These are phyloP conservation scores for Coregonus clupeaformis DNA, from an alignment of 2,113 vertebrate species.

Conservation along the genomic window DNA sequence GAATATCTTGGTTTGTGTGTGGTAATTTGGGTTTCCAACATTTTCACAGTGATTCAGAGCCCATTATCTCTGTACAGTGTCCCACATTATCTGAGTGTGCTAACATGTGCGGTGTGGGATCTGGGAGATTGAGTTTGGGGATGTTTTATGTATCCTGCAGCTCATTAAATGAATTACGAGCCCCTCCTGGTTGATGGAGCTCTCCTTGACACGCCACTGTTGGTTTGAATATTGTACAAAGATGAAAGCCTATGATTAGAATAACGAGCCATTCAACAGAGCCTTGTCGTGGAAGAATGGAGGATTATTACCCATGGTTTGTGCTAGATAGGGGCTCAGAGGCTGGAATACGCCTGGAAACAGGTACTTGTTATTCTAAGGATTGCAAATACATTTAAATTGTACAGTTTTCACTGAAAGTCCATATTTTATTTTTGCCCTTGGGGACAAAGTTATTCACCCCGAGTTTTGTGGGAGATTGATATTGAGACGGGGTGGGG, in stretches of 20 bases:
- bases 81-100: conserved; percentile 44
- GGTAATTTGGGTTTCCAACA: background rate
- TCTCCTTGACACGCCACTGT: conserved; percentile 17
- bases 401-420: background rate
- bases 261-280: conserved; percentile 11
- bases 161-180: conserved; percentile 51
- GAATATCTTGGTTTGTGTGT: background rate
- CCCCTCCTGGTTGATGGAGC: conserved; percentile 35
- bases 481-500: background rate
- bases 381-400: background rate
- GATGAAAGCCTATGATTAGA: conserved; percentile 5
- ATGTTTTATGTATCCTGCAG: conserved; percentile 43
- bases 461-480: background rate
- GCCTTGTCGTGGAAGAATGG: conserved; percentile 10
- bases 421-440: background rate
- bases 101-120: conserved; percentile 34
- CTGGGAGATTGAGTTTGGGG: conserved; percentile 26
- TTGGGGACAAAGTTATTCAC: background rate
- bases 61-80: conserved; percentile 46
- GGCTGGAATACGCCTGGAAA: conserved; percentile 1
- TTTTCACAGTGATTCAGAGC: background rate
- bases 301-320: background rate
- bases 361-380: background rate
- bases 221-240: conserved; percentile 20
- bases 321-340: background rate